Evolutionary conservation across 2,113 vertebrate species (phyloP).

Genomic region (Spermophilus dauricus): DNA sequence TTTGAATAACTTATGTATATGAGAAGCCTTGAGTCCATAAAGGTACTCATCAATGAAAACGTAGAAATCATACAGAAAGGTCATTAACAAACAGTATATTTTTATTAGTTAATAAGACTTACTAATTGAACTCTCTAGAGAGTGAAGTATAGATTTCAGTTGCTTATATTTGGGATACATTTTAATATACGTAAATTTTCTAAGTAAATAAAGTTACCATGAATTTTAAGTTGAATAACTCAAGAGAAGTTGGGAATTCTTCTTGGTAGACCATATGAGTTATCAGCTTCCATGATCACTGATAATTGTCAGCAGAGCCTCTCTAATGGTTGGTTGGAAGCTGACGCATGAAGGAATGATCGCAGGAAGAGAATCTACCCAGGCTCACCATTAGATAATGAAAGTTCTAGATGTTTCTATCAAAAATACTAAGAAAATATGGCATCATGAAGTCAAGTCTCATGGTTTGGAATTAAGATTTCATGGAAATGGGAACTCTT

Average conservation of each 20-base stretch:
- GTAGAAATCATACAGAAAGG: not conserved
- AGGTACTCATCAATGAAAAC: not conserved
- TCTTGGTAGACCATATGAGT: not conserved
- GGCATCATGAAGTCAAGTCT: not conserved
- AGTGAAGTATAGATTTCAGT: not conserved
- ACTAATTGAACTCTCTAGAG: not conserved
- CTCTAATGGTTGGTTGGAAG: not conserved
- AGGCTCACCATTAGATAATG: not conserved
- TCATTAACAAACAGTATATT: not conserved
- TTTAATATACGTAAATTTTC: not conserved
- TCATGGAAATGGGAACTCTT: not conserved
- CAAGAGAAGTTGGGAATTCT: not conserved
- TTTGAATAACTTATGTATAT: not conserved
- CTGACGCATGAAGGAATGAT: not conserved
- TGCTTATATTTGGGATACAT: not conserved
- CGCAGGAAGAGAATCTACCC: not conserved
- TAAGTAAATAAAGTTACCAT: not conserved
- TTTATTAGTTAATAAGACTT: not conserved
- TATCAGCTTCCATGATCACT: not conserved
- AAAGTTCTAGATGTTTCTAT: not conserved
- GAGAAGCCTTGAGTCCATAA: not conserved
- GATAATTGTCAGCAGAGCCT: accelerated
- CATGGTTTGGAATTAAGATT: not conserved
- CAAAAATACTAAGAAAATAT: not conserved
- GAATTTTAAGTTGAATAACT: not conserved